These are phyloP conservation scores for Coelinius sp. DNA, from an alignment of 2,888 invertebrate species.

Conservation along the genomic window DNA sequence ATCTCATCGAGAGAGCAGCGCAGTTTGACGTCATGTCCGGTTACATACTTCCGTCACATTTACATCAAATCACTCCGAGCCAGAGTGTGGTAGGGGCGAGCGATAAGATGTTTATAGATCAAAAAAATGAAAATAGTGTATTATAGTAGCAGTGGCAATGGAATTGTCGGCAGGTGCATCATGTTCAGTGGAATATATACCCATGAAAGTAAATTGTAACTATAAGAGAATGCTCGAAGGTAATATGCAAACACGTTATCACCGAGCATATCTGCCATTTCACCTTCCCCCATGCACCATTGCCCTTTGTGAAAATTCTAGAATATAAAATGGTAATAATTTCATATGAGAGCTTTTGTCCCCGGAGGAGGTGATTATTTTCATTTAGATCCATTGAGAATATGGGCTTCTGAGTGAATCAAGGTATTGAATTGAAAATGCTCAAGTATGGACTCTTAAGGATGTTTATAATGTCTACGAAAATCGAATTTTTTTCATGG, in stretches of 20 bases:
- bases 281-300: background rate
- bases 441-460: no score
- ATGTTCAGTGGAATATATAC: background rate
- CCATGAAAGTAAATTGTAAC: background rate
- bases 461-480: no score
- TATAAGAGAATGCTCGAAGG: background rate
- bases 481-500: no score
- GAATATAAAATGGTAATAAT: background rate
- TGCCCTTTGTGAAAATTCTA: background rate
- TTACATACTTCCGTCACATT: no score
- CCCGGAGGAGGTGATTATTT: background rate
- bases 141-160: background rate
- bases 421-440: no score
- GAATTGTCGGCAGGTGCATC: background rate
- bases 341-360: background rate
- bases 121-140: background rate
- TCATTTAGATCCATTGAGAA: background rate
- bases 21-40: no score
- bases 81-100: no score
- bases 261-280: background rate
- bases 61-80: no score
- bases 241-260: constrained; percentile 10
- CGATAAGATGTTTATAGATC: no score
- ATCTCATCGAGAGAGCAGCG: no score
- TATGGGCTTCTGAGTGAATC: no score